Evolutionary conservation across 2,113 vertebrate species (phyloP), one percentile per base, ranked within the genome.

Genomic region (Trachemys scripta): DNA sequence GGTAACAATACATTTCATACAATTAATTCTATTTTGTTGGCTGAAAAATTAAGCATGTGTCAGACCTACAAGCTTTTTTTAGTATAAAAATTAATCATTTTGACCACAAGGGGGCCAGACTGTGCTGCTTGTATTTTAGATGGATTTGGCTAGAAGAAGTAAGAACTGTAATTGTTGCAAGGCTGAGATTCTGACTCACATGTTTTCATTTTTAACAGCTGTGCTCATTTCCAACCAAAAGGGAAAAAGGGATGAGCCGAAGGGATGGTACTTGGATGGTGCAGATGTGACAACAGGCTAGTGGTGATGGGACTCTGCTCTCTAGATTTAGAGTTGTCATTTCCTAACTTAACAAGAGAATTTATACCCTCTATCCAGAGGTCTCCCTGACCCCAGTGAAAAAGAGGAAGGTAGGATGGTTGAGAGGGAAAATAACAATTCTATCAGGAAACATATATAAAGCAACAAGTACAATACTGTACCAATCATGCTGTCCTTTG

Each of bases 151-250:
- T 62, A 86, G 10, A 89, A 17, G 53, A 85, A 93, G 72, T 86
- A 95, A 93, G 96, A 96, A 95, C 54, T 93, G 81, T 95, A 97
- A 98, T 95, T 95, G 95, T 80, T 80, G 88, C 56, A 92, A 51
- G 51, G 24, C 42, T 95, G 86, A 4, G 35, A 49, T 54, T 20
- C 3, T 98, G 98, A 98, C 97, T 98, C 98, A 98, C 78, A 88
- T 80, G 88, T 96, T 97, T 97, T 98, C 92, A 95, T 97, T 93
- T 96, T 95, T 96, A 95, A 94, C 97, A 98, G 97, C 97, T 98
- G 97, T 95, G 96, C 96, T 98, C 92, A 95, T 94, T 98, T 92
- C 92, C 92, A 97, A 85, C 80, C 96, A 91, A 91, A 93, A 94
- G 95, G 96, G 95, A 97, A 85, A 93, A 86, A 53, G 90, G 51